These are phyloP conservation scores for Anoplophora glabripennis DNA, from an alignment of 1,140 invertebrate genomes.

Conservation along the genomic window DNA sequence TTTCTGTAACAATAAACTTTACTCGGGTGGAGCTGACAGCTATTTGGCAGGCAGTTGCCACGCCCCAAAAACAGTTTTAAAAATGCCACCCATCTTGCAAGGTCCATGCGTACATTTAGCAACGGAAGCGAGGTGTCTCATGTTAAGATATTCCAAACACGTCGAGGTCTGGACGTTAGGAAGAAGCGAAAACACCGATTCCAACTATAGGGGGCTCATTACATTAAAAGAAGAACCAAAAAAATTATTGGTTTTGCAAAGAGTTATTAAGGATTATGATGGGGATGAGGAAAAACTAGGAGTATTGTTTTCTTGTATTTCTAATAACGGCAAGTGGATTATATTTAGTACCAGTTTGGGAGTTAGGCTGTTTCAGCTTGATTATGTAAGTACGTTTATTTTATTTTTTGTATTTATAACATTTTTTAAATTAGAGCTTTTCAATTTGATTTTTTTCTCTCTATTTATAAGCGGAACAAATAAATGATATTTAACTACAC, in stretches of 20 bases:
- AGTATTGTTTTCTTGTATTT: conserved; percentile 66
- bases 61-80: conserved; percentile 62
- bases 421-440: background rate
- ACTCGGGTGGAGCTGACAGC: conserved; percentile 77
- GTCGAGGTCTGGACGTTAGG: conserved; percentile 58
- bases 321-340: conserved; percentile 64
- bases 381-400: conserved; percentile 49
- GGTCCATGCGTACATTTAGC: conserved; percentile 60
- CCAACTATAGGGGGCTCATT: conserved; percentile 32
- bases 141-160: conserved; percentile 62
- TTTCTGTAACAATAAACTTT: conserved; percentile 62
- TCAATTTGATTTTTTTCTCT: too few relatives aligned
- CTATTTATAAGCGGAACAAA: too few relatives aligned
- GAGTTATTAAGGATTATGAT: conserved; percentile 31
- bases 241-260: conserved; percentile 61
- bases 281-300: conserved; percentile 59
- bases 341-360: conserved; percentile 69
- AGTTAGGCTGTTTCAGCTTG: conserved; percentile 66
- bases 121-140: conserved; percentile 56
- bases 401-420: conserved; percentile 1
- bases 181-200: conserved; percentile 31
- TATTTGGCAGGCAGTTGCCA: conserved; percentile 67
- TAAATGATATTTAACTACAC: too few relatives aligned
- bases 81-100: conserved; percentile 69
- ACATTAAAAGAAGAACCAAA: conserved; percentile 54